Evolutionary conservation across 2,797 vertebrate species (phyloP).

Genomic region (Centropyge bicolor): DNA sequence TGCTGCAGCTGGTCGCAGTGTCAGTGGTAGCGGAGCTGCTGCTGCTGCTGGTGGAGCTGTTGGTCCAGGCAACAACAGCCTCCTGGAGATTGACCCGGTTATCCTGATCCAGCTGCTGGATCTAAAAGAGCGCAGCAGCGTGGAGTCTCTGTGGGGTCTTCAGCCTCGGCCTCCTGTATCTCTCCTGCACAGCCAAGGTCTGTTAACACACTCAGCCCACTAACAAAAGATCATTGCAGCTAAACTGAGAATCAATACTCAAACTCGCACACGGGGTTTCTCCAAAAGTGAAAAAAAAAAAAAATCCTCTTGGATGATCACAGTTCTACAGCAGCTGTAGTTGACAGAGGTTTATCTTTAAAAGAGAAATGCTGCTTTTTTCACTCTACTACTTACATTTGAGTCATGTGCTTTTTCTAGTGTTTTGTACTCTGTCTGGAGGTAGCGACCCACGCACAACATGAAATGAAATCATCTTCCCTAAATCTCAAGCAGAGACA

Average conservation of each 20-base stretch:
- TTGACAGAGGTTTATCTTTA: background rate
- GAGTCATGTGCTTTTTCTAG: background rate
- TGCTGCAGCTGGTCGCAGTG: slow-evolving; percentile 55
- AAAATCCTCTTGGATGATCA: background rate
- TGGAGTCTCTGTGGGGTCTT: slow-evolving; percentile 97
- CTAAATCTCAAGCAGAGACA: background rate
- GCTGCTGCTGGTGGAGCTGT: slow-evolving; percentile 66
- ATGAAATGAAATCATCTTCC: background rate
- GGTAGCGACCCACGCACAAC: too few relatives aligned
- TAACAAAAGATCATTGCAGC: slow-evolving; percentile 17
- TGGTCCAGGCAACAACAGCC: slow-evolving; percentile 78
- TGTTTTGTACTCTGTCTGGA: background rate
- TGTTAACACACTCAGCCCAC: slow-evolving; percentile 1
- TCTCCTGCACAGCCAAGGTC: slow-evolving; percentile 92
- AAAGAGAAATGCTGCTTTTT: background rate
- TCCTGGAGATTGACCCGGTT: slow-evolving; percentile 96
- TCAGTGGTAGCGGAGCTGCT: slow-evolving; percentile 5
- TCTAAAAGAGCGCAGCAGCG: slow-evolving; percentile 92
- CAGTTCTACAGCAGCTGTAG: background rate
- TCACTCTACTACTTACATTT: background rate
- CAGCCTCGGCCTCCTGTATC: slow-evolving; percentile 94
- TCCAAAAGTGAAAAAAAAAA: background rate
- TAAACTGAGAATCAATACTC: slow-evolving; percentile 30
- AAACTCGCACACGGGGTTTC: background rate
- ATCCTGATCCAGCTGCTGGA: slow-evolving; percentile 97